Conservation (phyloP, 2,113 vertebrate species). For the Eulemur macaco region DNA sequence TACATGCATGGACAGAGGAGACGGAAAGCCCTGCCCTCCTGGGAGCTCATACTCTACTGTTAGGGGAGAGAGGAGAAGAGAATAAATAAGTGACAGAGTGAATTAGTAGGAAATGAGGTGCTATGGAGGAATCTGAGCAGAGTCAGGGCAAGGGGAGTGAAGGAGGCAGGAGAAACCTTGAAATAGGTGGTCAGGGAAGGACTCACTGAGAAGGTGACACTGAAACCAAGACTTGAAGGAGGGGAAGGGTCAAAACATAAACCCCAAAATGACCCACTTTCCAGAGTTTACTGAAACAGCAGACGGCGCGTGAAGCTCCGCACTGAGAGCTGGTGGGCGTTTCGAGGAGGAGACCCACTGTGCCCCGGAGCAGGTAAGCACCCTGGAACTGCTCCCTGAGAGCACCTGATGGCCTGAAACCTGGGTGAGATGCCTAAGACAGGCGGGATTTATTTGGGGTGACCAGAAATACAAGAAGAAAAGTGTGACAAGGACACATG, state of each 20-base stretch:
- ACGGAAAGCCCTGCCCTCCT: not conserved
- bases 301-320: fast-evolving
- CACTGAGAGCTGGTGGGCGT: too few relatives aligned
- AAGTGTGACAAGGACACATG: not conserved
- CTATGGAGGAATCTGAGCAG: not conserved
- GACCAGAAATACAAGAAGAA: not conserved
- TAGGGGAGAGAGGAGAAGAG: not conserved
- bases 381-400: not conserved
- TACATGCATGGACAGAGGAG: not conserved
- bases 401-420: not conserved
- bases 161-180: not conserved
- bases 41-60: not conserved
- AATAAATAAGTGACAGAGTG: not conserved
- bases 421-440: not conserved
- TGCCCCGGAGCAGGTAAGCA: not conserved
- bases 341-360: not conserved
- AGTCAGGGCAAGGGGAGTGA: not conserved
- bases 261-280: not conserved
- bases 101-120: not conserved
- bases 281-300: not conserved
- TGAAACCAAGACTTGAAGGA: conserved; percentile 13
- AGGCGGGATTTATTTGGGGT: not conserved
- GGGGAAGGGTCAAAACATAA: not conserved
- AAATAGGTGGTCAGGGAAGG: not conserved
- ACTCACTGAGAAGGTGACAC: not conserved